A percentile compares a stretch with the other conserved stretches of the same genome.
phyloP scores from a whole-genome alignment of 2,888 invertebrate species.

The Cantharis rustica region DNA sequence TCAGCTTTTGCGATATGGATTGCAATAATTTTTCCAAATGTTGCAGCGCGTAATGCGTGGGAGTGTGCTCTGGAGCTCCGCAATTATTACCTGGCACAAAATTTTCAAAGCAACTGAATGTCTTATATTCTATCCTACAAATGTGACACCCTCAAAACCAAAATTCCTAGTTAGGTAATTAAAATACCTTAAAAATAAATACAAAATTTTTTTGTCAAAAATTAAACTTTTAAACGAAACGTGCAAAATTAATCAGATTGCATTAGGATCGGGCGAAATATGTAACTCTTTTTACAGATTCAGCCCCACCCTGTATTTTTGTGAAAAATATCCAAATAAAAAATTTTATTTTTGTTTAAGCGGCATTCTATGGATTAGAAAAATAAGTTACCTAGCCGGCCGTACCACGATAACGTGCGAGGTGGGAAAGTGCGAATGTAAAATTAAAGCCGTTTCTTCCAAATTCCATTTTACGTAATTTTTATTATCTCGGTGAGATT shows the following conservation, averaged over 20 bases:
- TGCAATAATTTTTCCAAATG: slow-evolving; percentile 72
- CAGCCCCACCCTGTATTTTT: background rate
- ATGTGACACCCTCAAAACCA: background rate
- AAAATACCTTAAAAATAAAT: slow-evolving; percentile 14
- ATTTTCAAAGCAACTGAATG: slow-evolving; percentile 87
- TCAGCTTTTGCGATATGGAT: slow-evolving; percentile 60
- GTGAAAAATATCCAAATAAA: background rate
- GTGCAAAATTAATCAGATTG: background rate
- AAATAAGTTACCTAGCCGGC: slow-evolving; percentile 64
- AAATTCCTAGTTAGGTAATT: slow-evolving; percentile 4
- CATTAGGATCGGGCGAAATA: background rate
- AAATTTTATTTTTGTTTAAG: background rate
- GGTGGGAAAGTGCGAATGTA: slow-evolving; percentile 72
- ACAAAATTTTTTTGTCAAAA: background rate
- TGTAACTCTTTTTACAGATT: background rate
- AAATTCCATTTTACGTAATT: slow-evolving; percentile 80
- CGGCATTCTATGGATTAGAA: background rate
- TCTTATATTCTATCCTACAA: slow-evolving; percentile 77
- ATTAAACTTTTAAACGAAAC: background rate
- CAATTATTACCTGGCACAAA: slow-evolving; percentile 81
- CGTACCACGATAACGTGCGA: slow-evolving; percentile 74
- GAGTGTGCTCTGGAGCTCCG: slow-evolving; percentile 82
- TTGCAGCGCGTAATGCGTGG: slow-evolving; percentile 71
- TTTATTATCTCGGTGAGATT: slow-evolving; percentile 68
- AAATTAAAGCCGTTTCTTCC: slow-evolving; percentile 72